A percentile compares a stretch with the other conserved stretches of the same genome.
Conservation (phyloP, 2,113 vertebrate genomes). For the Pheucticus melanocephalus region DNA sequence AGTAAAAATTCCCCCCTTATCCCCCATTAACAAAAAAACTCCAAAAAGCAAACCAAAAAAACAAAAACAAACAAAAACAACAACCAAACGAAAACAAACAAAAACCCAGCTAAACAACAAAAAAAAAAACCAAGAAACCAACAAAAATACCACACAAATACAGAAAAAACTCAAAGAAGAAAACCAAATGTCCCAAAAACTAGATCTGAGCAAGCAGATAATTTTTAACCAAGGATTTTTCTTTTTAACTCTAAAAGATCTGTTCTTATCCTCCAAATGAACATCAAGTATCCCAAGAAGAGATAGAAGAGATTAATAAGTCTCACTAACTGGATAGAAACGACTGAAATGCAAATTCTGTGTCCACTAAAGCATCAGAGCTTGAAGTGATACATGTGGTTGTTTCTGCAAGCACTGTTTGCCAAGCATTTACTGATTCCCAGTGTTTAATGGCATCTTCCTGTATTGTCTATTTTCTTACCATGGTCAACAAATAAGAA, state of each 20-base stretch:
- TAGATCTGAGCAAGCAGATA: not conserved
- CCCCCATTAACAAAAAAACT: not conserved
- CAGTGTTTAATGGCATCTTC: not conserved
- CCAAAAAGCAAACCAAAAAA: not conserved
- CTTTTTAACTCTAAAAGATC: not conserved
- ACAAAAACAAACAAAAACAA: not conserved
- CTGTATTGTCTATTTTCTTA: not conserved
- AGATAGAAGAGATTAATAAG: not conserved
- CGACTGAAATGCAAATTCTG: not conserved
- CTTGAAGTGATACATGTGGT: not conserved
- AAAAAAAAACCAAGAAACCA: not conserved
- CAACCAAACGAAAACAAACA: not conserved
- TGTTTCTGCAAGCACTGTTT: not conserved
- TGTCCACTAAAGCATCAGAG: not conserved
- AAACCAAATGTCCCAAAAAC: not conserved
- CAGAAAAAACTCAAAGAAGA: not conserved
- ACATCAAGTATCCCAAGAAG: not conserved
- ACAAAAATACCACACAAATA: not conserved
- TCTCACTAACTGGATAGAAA: not conserved
- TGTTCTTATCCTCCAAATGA: not conserved
- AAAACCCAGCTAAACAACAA: not conserved
- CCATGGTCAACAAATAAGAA: not conserved
- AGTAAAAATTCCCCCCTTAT: fast-evolving
- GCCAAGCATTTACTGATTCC: not conserved
- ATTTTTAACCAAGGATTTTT: not conserved